Evolutionary conservation across 2,113 vertebrate genomes (phyloP).

Genomic region (Strigops habroptila): DNA sequence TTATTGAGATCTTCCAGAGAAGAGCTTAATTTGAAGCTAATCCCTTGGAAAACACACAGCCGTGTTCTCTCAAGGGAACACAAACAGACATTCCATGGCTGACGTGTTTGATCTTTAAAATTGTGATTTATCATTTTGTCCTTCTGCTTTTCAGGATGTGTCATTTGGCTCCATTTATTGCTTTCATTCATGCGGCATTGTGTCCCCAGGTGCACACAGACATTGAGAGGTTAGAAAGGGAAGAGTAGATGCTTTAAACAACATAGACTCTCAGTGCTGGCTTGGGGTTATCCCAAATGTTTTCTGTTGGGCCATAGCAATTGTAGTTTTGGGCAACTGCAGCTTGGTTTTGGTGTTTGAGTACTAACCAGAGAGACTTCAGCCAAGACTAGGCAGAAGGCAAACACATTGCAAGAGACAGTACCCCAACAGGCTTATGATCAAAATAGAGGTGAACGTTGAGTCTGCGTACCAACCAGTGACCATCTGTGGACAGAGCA

Average conservation of each 20-base stretch:
- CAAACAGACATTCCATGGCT: not conserved
- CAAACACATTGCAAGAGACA: not conserved
- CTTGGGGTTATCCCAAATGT: not conserved
- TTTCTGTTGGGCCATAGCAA: not conserved
- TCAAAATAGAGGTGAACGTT: not conserved
- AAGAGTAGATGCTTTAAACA: not conserved
- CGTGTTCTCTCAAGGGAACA: not conserved
- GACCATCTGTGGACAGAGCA: not conserved
- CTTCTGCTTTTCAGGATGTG: not conserved
- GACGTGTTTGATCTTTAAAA: not conserved
- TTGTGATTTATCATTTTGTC: not conserved
- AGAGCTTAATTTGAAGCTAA: conserved; percentile 8
- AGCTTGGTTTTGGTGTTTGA: not conserved
- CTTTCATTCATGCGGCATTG: not conserved
- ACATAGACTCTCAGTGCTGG: not conserved
- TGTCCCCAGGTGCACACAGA: not conserved
- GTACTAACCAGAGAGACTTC: not conserved
- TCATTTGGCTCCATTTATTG: not conserved
- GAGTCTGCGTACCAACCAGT: fast-evolving
- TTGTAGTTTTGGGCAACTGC: not conserved
- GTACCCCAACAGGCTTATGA: not conserved
- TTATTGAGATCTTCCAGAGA: not conserved
- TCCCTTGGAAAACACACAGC: conserved; percentile 2
- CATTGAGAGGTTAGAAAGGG: not conserved
- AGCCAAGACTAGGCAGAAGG: not conserved